Evolutionary conservation across 92 coral and sea anemone genomes (phyloP).

Genomic region (Heliopora coerulea): DNA sequence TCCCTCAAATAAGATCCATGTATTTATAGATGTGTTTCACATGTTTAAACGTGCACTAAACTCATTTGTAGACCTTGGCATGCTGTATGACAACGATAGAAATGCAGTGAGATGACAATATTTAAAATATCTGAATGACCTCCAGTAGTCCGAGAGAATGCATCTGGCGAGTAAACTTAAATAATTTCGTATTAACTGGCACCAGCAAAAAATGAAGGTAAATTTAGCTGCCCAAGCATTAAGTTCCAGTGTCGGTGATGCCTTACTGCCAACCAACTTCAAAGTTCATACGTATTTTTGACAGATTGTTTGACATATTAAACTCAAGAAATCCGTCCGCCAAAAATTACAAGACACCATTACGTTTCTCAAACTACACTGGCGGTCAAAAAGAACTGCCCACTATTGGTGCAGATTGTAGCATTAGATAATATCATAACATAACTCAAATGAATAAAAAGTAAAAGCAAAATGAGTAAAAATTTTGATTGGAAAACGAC

Average conservation of each 20-base stretch:
- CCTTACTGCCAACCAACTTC: no score
- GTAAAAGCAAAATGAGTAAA: no score
- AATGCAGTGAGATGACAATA: slow-evolving; percentile 24
- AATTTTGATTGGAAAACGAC: no score
- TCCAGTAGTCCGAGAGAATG: slow-evolving; percentile 24
- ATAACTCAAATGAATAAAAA: no score
- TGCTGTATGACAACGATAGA: slow-evolving; percentile 1
- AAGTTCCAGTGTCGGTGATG: slow-evolving; percentile 1
- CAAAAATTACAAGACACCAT: no score
- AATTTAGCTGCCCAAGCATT: slow-evolving; percentile 16
- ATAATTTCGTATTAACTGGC: slow-evolving; percentile 27
- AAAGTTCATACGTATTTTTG: no score
- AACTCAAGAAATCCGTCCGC: no score
- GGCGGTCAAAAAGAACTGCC: no score
- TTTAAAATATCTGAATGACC: neutral
- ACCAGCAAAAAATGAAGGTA: slow-evolving; percentile 21
- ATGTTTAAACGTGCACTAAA: slow-evolving; percentile 2
- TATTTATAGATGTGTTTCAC: slow-evolving; percentile 27
- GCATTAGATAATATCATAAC: no score
- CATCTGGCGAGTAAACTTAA: slow-evolving; percentile 23
- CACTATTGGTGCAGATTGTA: no score
- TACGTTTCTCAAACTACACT: no score
- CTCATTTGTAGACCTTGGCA: neutral
- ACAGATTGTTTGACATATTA: no score
- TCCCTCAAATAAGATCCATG: neutral